A percentile compares a stretch with the other conserved stretches of the same genome.
These are phyloP conservation scores for Echinometra lucunter DNA, from an alignment of 53 echinoderm and acorn worm species.

Conservation along the genomic window DNA sequence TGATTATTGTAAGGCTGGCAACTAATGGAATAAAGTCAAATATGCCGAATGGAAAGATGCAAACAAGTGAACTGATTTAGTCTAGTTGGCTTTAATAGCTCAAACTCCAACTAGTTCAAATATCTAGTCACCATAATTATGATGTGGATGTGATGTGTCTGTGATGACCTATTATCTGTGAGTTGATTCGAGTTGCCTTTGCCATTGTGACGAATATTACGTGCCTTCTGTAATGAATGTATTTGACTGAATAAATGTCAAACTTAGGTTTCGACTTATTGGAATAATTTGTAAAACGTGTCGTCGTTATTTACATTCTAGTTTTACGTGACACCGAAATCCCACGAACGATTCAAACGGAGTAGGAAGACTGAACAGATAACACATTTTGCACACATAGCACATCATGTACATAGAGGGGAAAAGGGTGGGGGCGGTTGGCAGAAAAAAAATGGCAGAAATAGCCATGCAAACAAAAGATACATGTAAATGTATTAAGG, in stretches of 20 bases:
- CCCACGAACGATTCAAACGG: not conserved
- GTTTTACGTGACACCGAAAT: not conserved
- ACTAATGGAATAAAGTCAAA: not conserved
- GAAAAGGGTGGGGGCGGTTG: too few relatives aligned
- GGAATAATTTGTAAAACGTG: not conserved
- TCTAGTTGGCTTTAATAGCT: too few relatives aligned
- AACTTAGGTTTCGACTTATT: not conserved
- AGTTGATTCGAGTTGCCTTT: conserved; percentile 28
- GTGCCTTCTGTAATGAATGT: conserved; percentile 24
- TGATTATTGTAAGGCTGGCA: not conserved
- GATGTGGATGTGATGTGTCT: too few relatives aligned
- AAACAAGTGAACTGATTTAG: not conserved
- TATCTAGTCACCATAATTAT: too few relatives aligned
- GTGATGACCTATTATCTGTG: not conserved
- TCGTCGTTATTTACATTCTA: not conserved
- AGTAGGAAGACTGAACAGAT: not conserved
- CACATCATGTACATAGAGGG: too few relatives aligned
- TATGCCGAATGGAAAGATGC: not conserved
- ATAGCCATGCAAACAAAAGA: too few relatives aligned
- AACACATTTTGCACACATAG: not conserved
- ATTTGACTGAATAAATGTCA: conserved; percentile 19
- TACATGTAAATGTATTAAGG: too few relatives aligned
- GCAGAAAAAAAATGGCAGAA: too few relatives aligned
- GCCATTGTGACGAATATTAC: not conserved
- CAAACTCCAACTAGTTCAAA: too few relatives aligned